phyloP scores from a whole-genome alignment of 2,797 vertebrate genomes.

The Xenopus petersii region DNA sequence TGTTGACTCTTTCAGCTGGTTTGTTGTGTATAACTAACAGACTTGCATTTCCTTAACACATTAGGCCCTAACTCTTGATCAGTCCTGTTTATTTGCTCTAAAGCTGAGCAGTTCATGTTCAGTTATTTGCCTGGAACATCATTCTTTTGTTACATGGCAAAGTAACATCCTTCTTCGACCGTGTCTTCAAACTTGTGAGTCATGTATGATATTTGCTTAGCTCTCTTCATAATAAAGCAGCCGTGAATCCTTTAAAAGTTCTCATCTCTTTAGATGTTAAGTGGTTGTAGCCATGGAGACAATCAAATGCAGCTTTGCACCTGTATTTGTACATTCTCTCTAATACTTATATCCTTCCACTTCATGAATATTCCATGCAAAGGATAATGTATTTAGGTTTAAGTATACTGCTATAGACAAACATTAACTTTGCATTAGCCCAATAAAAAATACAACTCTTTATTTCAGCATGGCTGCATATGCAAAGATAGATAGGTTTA shows the following conservation, averaged over 20 bases:
- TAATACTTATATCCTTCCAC: background rate
- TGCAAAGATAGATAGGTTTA: too few relatives aligned
- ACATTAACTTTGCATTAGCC: too few relatives aligned
- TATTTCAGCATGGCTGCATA: too few relatives aligned
- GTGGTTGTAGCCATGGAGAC: conserved; percentile 26
- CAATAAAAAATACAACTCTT: too few relatives aligned
- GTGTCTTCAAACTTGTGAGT: conserved; percentile 27
- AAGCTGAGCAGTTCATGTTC: conserved; percentile 10
- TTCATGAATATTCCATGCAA: conserved; percentile 3
- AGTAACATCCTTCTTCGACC: conserved; percentile 14
- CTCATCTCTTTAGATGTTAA: conserved; percentile 20
- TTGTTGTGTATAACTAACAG: too few relatives aligned
- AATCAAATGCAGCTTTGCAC: too few relatives aligned
- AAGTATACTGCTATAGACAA: background rate
- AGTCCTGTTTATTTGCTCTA: conserved; percentile 27
- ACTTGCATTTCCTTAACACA: background rate
- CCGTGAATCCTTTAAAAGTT: conserved; percentile 5
- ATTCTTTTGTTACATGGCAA: conserved; percentile 26
- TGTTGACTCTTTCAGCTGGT: too few relatives aligned
- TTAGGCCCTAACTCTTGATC: background rate
- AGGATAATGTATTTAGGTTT: background rate
- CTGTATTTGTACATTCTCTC: background rate
- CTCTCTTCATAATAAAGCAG: conserved; percentile 24
- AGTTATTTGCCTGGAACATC: conserved; percentile 30
- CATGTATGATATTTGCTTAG: conserved; percentile 42